These are phyloP conservation scores for Petrophora chlorosata DNA, from an alignment of 2,888 invertebrate species.

Conservation along the genomic window DNA sequence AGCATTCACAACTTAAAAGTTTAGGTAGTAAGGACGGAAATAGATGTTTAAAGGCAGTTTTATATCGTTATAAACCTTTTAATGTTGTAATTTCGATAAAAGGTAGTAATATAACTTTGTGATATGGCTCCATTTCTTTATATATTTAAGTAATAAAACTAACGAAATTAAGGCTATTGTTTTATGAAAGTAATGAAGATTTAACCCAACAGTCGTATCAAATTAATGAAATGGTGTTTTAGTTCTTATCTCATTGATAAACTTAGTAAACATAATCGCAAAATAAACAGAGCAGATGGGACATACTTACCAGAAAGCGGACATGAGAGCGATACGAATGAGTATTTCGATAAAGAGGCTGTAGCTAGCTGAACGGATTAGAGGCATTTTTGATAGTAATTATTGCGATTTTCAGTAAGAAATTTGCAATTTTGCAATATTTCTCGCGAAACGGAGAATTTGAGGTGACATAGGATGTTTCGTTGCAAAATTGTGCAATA, in stretches of 20 bases:
- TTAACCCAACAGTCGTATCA: too few species aligned
- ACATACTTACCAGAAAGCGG: slow-evolving; percentile 81
- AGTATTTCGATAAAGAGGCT: slow-evolving; percentile 79
- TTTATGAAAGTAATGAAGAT: too few species aligned
- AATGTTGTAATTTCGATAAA: background rate
- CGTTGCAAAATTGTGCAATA: slow-evolving; percentile 38
- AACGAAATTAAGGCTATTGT: too few species aligned
- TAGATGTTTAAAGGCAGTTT: background rate
- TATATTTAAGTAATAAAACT: too few species aligned
- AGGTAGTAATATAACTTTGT: background rate
- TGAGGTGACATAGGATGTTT: slow-evolving; percentile 38
- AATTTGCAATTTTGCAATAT: slow-evolving; percentile 17
- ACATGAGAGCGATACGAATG: slow-evolving; percentile 73
- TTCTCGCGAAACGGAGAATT: slow-evolving; percentile 21
- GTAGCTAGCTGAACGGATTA: slow-evolving; percentile 72
- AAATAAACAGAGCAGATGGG: slow-evolving; percentile 50
- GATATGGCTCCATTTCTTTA: too few species aligned
- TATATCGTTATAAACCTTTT: background rate
- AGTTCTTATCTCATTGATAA: slow-evolving; percentile 41
- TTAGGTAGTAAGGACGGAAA: background rate
- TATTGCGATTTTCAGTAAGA: slow-evolving; percentile 17
- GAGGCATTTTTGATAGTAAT: slow-evolving; percentile 58
- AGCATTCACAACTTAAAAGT: background rate
- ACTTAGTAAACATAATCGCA: slow-evolving; percentile 32
- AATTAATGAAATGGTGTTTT: background rate